Evolutionary conservation across 2,888 invertebrate genomes (phyloP).

Genomic region (Seira sanloemensis): DNA sequence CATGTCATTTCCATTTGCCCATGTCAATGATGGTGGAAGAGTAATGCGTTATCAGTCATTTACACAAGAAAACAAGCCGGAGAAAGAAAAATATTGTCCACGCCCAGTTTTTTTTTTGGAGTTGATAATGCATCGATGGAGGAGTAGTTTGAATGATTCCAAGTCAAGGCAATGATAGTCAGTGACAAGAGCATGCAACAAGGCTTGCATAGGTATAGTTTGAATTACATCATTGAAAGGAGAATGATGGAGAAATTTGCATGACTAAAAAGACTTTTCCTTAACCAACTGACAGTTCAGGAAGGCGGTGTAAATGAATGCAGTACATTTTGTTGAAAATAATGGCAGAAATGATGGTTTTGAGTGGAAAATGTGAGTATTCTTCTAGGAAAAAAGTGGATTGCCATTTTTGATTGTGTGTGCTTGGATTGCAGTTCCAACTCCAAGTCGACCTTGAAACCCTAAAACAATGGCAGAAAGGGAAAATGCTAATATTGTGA

Average conservation of each 20-base stretch:
- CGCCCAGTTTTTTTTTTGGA: slow-evolving; percentile 19
- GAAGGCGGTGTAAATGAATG: too few relatives aligned
- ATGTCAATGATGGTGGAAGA: slow-evolving; percentile 7
- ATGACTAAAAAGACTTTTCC: background rate
- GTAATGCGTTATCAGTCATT: slow-evolving; percentile 19
- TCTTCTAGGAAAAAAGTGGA: background rate
- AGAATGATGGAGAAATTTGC: background rate
- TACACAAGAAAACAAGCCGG: background rate
- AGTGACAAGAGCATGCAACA: background rate
- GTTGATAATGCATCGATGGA: background rate
- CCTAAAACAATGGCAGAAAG: too few relatives aligned
- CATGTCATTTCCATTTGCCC: slow-evolving; percentile 51
- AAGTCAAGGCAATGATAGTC: too few relatives aligned
- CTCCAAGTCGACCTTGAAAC: too few relatives aligned
- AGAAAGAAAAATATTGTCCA: slow-evolving; percentile 19
- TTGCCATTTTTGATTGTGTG: background rate
- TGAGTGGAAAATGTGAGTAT: background rate
- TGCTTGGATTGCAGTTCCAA: too few relatives aligned
- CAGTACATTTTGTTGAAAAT: too few relatives aligned
- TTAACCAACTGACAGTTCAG: background rate
- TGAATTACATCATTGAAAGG: background rate
- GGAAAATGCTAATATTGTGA: too few relatives aligned
- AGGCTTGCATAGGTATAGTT: background rate
- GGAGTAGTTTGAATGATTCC: background rate
- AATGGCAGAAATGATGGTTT: background rate